These are phyloP conservation scores for Drosophila insularis DNA, from an alignment of 1,140 invertebrate species.

Conservation along the genomic window DNA sequence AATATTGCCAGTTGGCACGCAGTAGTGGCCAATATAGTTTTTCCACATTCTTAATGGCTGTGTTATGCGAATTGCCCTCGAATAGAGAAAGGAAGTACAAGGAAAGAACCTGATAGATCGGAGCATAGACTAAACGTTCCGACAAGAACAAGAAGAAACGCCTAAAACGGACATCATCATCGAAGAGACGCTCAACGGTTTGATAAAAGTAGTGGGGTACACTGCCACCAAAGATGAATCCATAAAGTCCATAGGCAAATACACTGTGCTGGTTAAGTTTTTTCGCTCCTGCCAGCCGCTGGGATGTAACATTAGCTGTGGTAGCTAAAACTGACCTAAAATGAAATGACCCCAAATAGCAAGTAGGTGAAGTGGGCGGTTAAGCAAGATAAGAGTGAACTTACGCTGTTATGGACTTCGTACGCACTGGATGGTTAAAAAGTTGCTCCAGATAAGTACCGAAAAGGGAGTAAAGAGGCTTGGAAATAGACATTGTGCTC, in stretches of 20 bases:
- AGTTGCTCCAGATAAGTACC: constrained; percentile 87
- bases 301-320: constrained; percentile 86
- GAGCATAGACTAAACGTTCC: constrained; percentile 87
- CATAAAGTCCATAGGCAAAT: constrained; percentile 88
- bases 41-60: constrained; percentile 85
- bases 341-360: constrained; percentile 21
- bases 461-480: constrained; percentile 86
- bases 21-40: constrained; percentile 86
- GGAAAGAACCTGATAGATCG: constrained; percentile 87
- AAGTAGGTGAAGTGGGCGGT: not conserved
- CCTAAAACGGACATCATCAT: constrained; percentile 64
- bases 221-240: constrained; percentile 88
- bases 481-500: constrained; percentile 86
- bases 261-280: constrained; percentile 86
- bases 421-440: constrained; percentile 87
- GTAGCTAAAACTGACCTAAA: constrained; percentile 86
- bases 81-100: constrained; percentile 87
- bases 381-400: constrained; percentile 27
- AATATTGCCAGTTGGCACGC: constrained; percentile 87
- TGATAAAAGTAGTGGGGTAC: constrained; percentile 89
- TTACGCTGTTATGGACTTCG: constrained; percentile 89
- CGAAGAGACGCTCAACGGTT: constrained; percentile 83
- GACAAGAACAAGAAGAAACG: constrained; percentile 84
- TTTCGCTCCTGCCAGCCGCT: constrained; percentile 85
- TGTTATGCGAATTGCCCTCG: constrained; percentile 87